Base-by-base conservation (phyloP, 2,797 vertebrate genomes). In the Danionella dracula region DNA sequence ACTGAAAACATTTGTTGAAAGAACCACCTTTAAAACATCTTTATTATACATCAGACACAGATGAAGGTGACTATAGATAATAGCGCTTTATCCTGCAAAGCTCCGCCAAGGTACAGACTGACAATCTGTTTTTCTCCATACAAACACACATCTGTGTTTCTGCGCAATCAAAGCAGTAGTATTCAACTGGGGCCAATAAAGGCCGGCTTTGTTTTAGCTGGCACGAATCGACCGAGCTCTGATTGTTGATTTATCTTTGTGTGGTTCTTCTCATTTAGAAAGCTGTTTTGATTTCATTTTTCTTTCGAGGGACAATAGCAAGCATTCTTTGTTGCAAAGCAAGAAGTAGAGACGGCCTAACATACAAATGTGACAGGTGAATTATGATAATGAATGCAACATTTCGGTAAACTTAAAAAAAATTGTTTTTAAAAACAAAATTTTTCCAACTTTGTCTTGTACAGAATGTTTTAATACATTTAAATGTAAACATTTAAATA, bases 41-140 rank as follows among this genome's bases (percentile, higher is more conserved):
- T 83, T 75, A 82, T 84, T 83, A 79, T 88, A 48, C 53, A 71
- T 78, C 77, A 78, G 83, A 75, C 72, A 62, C 70, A 57, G 15
- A 79, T 75, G 81, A 87, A 89, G 86, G 86, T 88, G 84, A 84
- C 66, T 20, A 85, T 23, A 48, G 86, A 93, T 87, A 90, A 87
- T 82, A 78, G 76, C 19, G 71, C 85, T 85, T 89, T 90, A 83
- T 90, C 78, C 78, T 48, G 31, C 73, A 37, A 66, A 73, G 70
- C 68, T 66, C 70, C 77, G 73, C 70, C 78, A 87, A 87, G 86
- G 86, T 88, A 79, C 79, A 74, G 76, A 77, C 64, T 82, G 76
- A 87, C 84, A 87, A 88, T 81, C 46, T 62, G 73, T 67, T 75
- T 34, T 57, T 83, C 77, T 88, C 81, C 64, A 84, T 86, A 74